Base-by-base conservation (phyloP, 2,113 vertebrate species). In the Pygoscelis adeliae region DNA sequence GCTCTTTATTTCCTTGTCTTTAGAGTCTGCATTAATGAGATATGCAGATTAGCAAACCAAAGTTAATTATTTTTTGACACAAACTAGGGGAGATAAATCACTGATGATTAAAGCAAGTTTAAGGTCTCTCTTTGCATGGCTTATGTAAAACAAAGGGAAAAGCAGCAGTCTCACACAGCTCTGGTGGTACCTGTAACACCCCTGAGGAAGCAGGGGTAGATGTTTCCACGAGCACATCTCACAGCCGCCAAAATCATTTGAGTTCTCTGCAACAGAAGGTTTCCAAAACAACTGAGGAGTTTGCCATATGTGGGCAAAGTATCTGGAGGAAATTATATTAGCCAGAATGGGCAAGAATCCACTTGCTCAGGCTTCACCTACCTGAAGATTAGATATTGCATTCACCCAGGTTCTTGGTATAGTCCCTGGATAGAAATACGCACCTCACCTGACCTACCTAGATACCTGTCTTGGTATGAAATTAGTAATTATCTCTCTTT, bases 21-120 rank as follows among this genome's bases (percentile, higher is more conserved):
- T 53, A 50, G 80, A 81, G 47, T 67, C 55, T 92, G 72, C 42
- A 78, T 87, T 96, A 94, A 95, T 78, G 63, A 96, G 87, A 92
- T 92, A 92, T 40, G 83, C 76, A 96, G 65, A 95, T 95, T 62
- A 95, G 89, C 29, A 91, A 93, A 83, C 47, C 26, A 65, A 74
- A 95, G 93, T 78, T 74, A 95, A 87, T 93, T 95, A 89, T 84
- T 96, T 96, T 91, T 89, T 94, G 46, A 84, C 83, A 95, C 69
- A 94, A 89, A 84, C 69, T 62, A 71, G 32, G 25, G 77, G 52
- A 96, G 81, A 94, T 91, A 80, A 96, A 92, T 97, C 91, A 96
- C 59, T 71, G 72, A 93, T 94, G 88, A 84, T 85, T 92, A 94
- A 74, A 89, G 87, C 13, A 83, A 59, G 46, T 89, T 87, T 89